Base-by-base conservation (phyloP, 1,140 invertebrate genomes). In the Sarcophaga peregrina region DNA sequence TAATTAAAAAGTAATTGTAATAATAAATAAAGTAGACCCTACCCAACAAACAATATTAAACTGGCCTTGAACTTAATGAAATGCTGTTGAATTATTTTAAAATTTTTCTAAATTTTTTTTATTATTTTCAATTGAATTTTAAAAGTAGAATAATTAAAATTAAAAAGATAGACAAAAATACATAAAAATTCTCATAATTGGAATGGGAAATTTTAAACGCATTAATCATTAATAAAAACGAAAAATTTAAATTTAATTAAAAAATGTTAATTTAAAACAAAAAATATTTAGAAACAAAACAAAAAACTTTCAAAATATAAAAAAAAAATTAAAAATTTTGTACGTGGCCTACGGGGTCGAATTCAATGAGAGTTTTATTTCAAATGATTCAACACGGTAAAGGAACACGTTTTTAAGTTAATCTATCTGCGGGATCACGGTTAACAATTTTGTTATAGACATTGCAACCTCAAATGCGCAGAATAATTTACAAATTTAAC, bases 401-500 rank as follows among this genome's bases (percentile, higher is more conserved):
- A 87, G 48, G 84, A 88, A 89, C 84, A 87, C 88, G 87, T 37
- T 68, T 83, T 83, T 81, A 20, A 68, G 81, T 87, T 89, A 85
- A 87, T 89, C 85, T 89, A 87, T 89, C 88, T 89, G 87, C 84
- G 85, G 85, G 88, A 89, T 89, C 88, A 89, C 88, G 88, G 88
- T 88, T 85, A 86, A 86, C 88, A 89, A 89, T 87, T 87, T 86
- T 78, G 83, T 58, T 11, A 87, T 6, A 25, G 50, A 15, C 81
- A 89, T 89, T 89, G 88, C 85, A 85, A 88, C 88, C 88, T 89
- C 88, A 89, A 89, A 89, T 89, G 88, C 85, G 83, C 88, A 89
- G 88, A 89, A 86, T 86, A 86, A 20, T 25, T 78, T 52, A 78
- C 8, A 13, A 20, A 8, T 72, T 25, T 6, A 54, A 54, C 1